Evolutionary conservation across 2,888 invertebrate genomes (phyloP).

Genomic region (Keiferia lycopersicella): DNA sequence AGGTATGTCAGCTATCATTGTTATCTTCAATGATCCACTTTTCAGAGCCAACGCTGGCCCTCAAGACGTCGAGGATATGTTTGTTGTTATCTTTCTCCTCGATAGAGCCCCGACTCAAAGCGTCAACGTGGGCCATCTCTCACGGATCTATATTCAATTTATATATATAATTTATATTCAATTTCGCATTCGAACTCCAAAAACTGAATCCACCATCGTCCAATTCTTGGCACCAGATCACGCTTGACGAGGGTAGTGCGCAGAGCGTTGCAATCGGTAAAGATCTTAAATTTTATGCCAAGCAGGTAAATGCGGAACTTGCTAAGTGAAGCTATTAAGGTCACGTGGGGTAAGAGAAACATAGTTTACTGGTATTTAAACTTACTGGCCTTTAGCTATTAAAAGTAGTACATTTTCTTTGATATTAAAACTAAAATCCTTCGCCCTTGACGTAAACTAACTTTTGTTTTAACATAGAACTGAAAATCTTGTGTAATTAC

Average conservation of each 20-base stretch:
- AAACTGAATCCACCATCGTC: no score
- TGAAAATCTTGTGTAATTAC: not conserved
- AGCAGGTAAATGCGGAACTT: not conserved
- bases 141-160: not conserved
- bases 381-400: conserved; percentile 10
- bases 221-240: no score
- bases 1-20: no score
- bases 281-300: not conserved
- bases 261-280: not conserved
- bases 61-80: conserved; percentile 13
- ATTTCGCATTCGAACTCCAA: no score
- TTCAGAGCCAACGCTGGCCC: no score
- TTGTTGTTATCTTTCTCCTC: not conserved
- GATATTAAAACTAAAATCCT: conserved; percentile 14
- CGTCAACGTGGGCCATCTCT: conserved; percentile 6
- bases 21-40: no score
- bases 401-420: conserved; percentile 15
- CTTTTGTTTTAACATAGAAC: conserved; percentile 2
- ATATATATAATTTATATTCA: no score
- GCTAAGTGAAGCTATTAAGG: not conserved
- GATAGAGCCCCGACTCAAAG: not conserved
- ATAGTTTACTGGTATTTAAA: conserved; percentile 21
- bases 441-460: conserved; percentile 5
- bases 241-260: no score
- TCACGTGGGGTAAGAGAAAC: conserved; percentile 25